A percentile compares a stretch with the other conserved stretches of the same genome.
Evolutionary conservation across 2,113 vertebrate genomes (phyloP).

Genomic region (Indicator maculatus): DNA sequence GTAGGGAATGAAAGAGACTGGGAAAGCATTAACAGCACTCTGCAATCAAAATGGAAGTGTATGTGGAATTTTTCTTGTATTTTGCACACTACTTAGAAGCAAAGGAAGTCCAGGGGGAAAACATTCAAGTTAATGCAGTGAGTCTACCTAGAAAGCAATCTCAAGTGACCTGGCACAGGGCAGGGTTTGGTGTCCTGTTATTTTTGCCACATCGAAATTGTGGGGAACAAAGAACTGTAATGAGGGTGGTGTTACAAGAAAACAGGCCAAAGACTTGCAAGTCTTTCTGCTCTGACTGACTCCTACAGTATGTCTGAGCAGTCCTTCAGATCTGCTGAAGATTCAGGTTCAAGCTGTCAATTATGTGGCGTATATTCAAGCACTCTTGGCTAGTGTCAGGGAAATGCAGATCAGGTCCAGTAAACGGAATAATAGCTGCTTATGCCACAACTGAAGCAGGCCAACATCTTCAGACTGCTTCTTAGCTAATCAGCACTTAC

Average conservation of each 20-base stretch:
- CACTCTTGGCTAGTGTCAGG: background rate
- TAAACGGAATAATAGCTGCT: background rate
- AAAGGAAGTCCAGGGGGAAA: background rate
- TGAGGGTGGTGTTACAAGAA: background rate
- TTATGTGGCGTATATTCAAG: background rate
- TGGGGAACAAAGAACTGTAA: background rate
- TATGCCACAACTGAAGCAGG: background rate
- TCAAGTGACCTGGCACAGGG: background rate
- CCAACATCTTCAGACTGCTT: background rate
- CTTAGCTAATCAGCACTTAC: background rate
- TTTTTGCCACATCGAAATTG: background rate
- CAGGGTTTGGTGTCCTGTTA: background rate
- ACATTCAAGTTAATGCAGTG: background rate
- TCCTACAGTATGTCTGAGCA: background rate
- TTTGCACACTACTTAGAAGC: background rate
- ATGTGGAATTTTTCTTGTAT: background rate
- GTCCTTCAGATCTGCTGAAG: background rate
- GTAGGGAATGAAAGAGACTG: background rate
- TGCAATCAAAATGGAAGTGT: background rate
- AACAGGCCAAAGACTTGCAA: background rate
- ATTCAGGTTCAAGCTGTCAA: background rate
- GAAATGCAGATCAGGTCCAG: background rate
- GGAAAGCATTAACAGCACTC: background rate
- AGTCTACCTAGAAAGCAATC: background rate
- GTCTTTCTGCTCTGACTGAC: background rate